Evolutionary conservation across 2,113 vertebrate species (phyloP).

Genomic region (Oryzias javanicus): DNA sequence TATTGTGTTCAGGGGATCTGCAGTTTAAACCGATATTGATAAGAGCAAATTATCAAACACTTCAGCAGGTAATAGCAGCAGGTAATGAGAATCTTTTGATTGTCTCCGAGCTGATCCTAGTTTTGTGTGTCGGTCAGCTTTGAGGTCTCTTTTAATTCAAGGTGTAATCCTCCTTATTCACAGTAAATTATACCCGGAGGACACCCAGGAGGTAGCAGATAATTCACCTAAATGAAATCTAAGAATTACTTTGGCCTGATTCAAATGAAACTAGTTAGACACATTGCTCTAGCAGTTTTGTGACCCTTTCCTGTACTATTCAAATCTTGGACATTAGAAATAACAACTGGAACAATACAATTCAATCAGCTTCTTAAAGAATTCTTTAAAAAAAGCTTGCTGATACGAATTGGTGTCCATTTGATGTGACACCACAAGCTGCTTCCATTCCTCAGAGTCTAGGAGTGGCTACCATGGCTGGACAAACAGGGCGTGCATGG

Average conservation of each 20-base stretch:
- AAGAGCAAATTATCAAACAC: conserved; percentile 40
- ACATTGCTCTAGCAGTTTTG: conserved; percentile 32
- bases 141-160: conserved; percentile 61
- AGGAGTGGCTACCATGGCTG: conserved; percentile 6
- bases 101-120: conserved; percentile 38
- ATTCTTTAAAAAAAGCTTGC: conserved; percentile 5
- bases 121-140: conserved; percentile 29
- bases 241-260: conserved; percentile 38
- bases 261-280: conserved; percentile 55
- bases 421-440: conserved; percentile 49
- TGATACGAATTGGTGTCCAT: conserved; percentile 22
- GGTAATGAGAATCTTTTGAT: conserved; percentile 29
- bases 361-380: too few relatives aligned
- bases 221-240: conserved; percentile 39
- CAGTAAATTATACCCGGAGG: conserved; percentile 54
- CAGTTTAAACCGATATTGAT: conserved; percentile 16
- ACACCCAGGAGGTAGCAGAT: conserved; percentile 33
- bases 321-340: too few relatives aligned
- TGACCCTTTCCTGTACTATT: conserved; percentile 6
- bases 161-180: conserved; percentile 66
- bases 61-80: neutral
- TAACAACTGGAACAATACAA: too few relatives aligned
- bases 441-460: conserved; percentile 1
- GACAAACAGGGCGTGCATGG: conserved; percentile 58
- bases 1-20: too few relatives aligned